phyloP scores from a whole-genome alignment of 1,140 invertebrate genomes.

The Eriocheir sinensis region DNA sequence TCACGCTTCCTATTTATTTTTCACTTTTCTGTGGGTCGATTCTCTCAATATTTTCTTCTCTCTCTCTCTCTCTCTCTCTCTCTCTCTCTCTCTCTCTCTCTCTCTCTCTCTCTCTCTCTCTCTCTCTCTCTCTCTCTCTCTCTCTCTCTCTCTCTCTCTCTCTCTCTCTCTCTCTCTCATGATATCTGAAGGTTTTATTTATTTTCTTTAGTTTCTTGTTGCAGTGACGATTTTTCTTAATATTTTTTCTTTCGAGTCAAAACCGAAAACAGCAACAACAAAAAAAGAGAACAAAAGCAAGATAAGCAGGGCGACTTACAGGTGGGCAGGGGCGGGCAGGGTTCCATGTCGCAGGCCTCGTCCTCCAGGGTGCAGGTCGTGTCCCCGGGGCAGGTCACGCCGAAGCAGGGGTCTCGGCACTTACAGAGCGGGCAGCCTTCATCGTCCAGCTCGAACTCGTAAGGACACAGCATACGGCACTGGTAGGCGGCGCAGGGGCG shows the following conservation, averaged over 20 bases:
- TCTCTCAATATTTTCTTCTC: neutral
- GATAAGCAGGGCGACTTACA: conserved; percentile 83
- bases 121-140: conserved; percentile 1
- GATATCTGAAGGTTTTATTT: neutral
- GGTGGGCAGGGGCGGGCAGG: conserved; percentile 91
- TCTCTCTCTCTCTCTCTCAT: neutral
- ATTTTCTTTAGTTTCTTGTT: neutral
- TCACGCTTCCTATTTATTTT: neutral
- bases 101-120: neutral
- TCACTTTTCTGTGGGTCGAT: neutral
- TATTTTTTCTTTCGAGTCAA: neutral
- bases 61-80: neutral
- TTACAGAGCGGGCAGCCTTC: conserved; percentile 91
- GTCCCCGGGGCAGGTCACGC: conserved; percentile 88
- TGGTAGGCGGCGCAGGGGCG: conserved; percentile 89
- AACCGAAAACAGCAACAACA: conserved; percentile 17
- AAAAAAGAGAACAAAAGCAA: neutral
- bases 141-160: neutral
- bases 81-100: neutral
- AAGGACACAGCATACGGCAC: conserved; percentile 93
- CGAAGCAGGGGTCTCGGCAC: conserved; percentile 90
- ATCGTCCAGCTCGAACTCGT: conserved; percentile 88
- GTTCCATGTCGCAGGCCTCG: conserved; percentile 88
- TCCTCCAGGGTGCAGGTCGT: conserved; percentile 90
- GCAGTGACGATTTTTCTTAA: neutral